Base-by-base conservation (phyloP, 2,797 vertebrate genomes). In the Paguma larvata region DNA sequence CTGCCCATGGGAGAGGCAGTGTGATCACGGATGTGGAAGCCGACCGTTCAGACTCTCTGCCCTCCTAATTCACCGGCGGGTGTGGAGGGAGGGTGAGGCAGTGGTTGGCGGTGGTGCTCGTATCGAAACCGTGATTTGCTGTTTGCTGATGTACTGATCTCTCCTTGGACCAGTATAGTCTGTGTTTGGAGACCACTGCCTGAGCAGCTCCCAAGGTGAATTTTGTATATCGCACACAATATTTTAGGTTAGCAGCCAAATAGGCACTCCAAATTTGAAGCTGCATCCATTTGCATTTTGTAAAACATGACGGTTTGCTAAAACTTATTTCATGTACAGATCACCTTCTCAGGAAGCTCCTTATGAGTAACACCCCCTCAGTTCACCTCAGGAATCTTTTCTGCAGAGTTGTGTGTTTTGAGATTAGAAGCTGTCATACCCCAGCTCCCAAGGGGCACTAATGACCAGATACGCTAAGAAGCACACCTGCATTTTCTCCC, bases 241-340 rank as follows among this genome's bases (percentile, higher is more conserved):
- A 75, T 46, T 89, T 94, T 56, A 95, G 65, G 18, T 44, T 51
- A 80, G 34, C 3, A n/a, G 89, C 44, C 25, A 75, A 86, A 68
- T 48, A 32, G 53, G 3, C 16, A 59, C 32, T 79, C 83, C 3
- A 82, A 4, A 83, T 94, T 18, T 92, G 68, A 91, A 72, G 56
- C 46, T 83, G 89, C 6, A 12, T 85, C 34, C 53, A 15, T 89
- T 89, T 78, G 12, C 30, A 63, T 88, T 95, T 94, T 88, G 51
- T 93, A 68, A 93, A 38, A 72, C 77, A 38, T 1, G 56, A 62
- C 10, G 8, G 10, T 41, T 19, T 63, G 6, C 51, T 80, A 41
- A 63, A 68, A 90, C 48, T 67, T 91, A 53, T 0, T 77, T 95
- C 18, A 15, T 51, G 25, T 59, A 18, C 14, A 87, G 70, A 38